These are phyloP conservation scores for Stichopus horrens DNA, from an alignment of 53 echinoderm and acorn worm species.

Conservation along the genomic window DNA sequence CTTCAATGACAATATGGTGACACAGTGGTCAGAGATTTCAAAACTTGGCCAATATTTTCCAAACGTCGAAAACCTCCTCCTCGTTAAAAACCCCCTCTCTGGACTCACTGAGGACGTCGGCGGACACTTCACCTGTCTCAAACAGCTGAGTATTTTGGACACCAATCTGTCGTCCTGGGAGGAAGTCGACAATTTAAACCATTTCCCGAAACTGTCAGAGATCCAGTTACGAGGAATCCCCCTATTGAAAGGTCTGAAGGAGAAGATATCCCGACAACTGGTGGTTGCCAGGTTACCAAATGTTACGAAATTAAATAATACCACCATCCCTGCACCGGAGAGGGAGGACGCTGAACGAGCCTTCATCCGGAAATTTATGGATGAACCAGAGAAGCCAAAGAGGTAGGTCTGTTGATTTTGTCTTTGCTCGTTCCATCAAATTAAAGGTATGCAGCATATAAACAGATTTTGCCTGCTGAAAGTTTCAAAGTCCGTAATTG, in stretches of 20 bases:
- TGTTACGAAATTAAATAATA: conserved; percentile 72
- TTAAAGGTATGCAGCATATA: too few species aligned
- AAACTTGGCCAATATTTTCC: conserved; percentile 77
- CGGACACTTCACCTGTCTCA: conserved; percentile 57
- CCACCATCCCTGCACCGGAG: conserved; percentile 61
- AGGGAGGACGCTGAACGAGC: conserved; percentile 80
- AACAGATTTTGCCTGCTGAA: too few species aligned
- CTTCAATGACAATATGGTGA: conserved; percentile 81
- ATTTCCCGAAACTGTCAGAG: conserved; percentile 66
- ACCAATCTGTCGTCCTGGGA: conserved; percentile 72
- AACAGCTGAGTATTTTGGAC: conserved; percentile 63
- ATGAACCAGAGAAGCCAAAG: conserved; percentile 62
- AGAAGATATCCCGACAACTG: conserved; percentile 56
- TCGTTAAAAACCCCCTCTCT: conserved; percentile 67
- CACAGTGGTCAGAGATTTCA: conserved; percentile 60
- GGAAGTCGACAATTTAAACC: conserved; percentile 74
- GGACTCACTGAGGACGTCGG: conserved; percentile 56
- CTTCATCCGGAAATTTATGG: conserved; percentile 68
- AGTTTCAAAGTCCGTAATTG: too few species aligned
- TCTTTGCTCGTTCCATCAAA: too few species aligned
- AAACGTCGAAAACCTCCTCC: conserved; percentile 58
- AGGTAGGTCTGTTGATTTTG: conserved; percentile 52
- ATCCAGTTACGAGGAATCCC: conserved; percentile 71
- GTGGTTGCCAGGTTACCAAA: conserved; percentile 72
- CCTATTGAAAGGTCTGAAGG: conserved; percentile 44